Conservation (phyloP, 1,140 invertebrate species). For the Brachionus koreanus region DNA sequence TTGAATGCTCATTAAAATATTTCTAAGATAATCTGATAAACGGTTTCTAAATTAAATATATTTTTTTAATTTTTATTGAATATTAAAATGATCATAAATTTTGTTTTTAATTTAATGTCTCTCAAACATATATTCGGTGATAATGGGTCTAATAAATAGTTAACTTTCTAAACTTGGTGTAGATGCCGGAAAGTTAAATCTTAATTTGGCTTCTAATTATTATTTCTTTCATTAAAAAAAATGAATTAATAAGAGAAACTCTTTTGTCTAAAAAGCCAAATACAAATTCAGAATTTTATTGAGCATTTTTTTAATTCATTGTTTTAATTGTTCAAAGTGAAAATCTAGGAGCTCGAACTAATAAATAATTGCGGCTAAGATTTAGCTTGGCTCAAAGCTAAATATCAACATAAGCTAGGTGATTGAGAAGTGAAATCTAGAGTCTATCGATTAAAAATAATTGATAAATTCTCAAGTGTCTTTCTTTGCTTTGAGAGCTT, state of each 20-base stretch:
- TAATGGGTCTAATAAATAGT: not conserved
- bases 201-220: not conserved
- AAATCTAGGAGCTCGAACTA: not conserved
- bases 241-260: not conserved
- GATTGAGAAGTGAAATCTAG: not conserved
- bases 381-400: not conserved
- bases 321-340: not conserved
- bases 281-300: not conserved
- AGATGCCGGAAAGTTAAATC: not conserved
- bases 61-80: too few relatives aligned
- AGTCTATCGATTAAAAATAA: not conserved
- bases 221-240: not conserved
- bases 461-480: not conserved
- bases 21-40: too few relatives aligned
- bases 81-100: not conserved
- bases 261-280: not conserved
- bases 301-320: not conserved
- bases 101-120: not conserved
- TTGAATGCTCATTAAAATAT: too few relatives aligned
- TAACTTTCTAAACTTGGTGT: not conserved
- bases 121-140: too few relatives aligned
- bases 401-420: not conserved
- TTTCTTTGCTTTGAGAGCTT: not conserved
- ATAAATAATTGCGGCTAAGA: not conserved
- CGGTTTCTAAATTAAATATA: not conserved